Evolutionary conservation across 2,797 vertebrate genomes (phyloP).

Genomic region (Vultur gryphus): DNA sequence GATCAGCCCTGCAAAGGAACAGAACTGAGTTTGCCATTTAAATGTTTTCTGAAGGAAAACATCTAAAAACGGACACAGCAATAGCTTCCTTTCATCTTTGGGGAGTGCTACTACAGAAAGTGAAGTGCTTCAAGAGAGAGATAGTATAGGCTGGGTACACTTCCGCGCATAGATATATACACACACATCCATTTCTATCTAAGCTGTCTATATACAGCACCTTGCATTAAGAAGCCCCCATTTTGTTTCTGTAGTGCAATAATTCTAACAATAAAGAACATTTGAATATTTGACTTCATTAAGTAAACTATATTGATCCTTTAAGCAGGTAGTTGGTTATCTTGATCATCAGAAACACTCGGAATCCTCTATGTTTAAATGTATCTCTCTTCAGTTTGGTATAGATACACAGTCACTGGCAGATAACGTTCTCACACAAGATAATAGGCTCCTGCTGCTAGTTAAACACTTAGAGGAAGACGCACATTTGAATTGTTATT

Average conservation of each 20-base stretch:
- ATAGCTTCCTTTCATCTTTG: background rate
- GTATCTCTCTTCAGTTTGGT: background rate
- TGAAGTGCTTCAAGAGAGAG: background rate
- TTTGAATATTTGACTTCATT: background rate
- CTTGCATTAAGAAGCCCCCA: background rate
- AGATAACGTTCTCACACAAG: background rate
- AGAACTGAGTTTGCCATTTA: background rate
- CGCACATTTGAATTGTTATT: background rate
- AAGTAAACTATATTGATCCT: background rate
- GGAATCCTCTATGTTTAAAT: background rate
- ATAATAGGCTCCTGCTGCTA: background rate
- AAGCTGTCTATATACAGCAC: background rate
- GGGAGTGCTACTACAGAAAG: background rate
- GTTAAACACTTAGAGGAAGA: background rate
- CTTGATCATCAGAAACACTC: background rate
- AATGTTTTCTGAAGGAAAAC: background rate
- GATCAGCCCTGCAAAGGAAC: background rate
- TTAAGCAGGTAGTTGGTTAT: background rate
- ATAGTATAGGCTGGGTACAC: background rate
- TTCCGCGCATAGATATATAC: background rate
- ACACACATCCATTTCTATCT: background rate
- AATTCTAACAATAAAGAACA: background rate
- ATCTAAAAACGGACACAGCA: background rate
- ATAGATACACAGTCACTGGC: background rate
- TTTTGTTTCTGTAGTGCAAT: background rate